Conservation (phyloP, 30 jellyfish, hydroid and myxozoan genomes). For the Aurelia aurita complex sp. Pacific region DNA sequence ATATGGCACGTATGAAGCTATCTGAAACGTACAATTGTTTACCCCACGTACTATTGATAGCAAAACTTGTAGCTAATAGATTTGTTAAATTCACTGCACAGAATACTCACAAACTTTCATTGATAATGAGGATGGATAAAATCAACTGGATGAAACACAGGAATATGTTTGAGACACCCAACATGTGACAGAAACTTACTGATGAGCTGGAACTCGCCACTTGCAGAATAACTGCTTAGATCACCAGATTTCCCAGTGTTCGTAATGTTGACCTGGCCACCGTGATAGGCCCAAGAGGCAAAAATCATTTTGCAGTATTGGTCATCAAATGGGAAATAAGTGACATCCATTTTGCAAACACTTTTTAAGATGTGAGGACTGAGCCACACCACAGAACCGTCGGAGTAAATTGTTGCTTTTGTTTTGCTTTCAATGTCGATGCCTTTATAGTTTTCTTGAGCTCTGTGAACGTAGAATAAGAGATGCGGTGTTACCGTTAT, state of each 20-base stretch:
- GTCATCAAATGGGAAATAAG: slow-evolving; percentile 89
- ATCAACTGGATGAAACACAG: too few relatives aligned
- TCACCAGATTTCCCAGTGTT: slow-evolving; percentile 66
- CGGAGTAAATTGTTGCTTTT: slow-evolving; percentile 50
- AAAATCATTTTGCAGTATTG: slow-evolving; percentile 78
- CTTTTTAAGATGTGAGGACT: slow-evolving; percentile 81
- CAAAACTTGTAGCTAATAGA: too few relatives aligned
- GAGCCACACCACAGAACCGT: slow-evolving; percentile 82
- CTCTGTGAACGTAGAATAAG: slow-evolving; percentile 30
- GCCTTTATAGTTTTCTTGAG: slow-evolving; percentile 83
- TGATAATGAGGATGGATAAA: too few relatives aligned
- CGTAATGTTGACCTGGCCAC: slow-evolving; percentile 62
- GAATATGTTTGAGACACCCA: too few relatives aligned
- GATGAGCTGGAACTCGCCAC: slow-evolving; percentile 80
- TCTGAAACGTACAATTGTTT: too few relatives aligned
- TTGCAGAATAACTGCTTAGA: slow-evolving; percentile 56
- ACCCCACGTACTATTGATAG: too few relatives aligned
- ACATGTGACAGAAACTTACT: slow-evolving; percentile 34
- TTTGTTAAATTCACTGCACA: too few relatives aligned
- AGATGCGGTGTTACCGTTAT: too few relatives aligned
- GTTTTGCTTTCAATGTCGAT: slow-evolving; percentile 82
- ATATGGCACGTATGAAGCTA: too few relatives aligned
- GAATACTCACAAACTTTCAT: too few relatives aligned
- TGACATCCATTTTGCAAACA: slow-evolving; percentile 79
- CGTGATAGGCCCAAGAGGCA: slow-evolving; percentile 94